Conservation (phyloP, 2,113 vertebrate species). For the Piaya cayana region DNA sequence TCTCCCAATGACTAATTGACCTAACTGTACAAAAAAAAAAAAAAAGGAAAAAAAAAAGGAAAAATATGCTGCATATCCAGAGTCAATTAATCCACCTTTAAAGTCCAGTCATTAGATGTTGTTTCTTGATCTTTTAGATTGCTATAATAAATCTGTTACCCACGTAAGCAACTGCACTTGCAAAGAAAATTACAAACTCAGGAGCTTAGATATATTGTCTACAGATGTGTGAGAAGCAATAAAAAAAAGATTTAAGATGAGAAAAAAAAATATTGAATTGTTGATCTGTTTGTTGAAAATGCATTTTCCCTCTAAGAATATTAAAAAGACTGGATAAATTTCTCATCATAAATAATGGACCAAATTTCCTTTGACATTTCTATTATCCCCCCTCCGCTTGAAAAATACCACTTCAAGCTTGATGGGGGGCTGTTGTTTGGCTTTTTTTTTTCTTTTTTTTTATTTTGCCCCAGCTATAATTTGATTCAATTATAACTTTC, state of each 20-base stretch:
- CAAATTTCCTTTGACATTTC: not conserved
- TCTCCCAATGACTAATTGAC: conserved; percentile 1
- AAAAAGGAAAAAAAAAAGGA: no score
- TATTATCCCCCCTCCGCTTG: not conserved
- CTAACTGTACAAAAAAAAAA: not conserved
- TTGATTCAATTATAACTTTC: not conserved
- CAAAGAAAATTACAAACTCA: not conserved
- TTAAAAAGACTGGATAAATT: conserved; percentile 31
- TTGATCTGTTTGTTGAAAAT: conserved; percentile 32
- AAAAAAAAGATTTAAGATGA: conserved; percentile 24
- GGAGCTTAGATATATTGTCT: conserved; percentile 28
- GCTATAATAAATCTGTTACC: conserved; percentile 36
- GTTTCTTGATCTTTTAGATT: conserved; percentile 28
- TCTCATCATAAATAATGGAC: conserved; percentile 13
- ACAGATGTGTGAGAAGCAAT: conserved; percentile 39
- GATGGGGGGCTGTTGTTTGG: not conserved
- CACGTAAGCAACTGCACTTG: not conserved
- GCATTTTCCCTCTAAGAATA: conserved; percentile 9
- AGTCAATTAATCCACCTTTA: conserved; percentile 31
- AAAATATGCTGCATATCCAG: not conserved
- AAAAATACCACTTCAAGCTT: not conserved
- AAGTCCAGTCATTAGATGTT: not conserved
- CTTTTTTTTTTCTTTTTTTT: not conserved
- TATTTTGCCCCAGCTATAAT: not conserved
- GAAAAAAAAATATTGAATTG: conserved; percentile 19